phyloP scores from a whole-genome alignment of 2,113 vertebrate genomes.

The Oreotrochilus melanogaster region DNA sequence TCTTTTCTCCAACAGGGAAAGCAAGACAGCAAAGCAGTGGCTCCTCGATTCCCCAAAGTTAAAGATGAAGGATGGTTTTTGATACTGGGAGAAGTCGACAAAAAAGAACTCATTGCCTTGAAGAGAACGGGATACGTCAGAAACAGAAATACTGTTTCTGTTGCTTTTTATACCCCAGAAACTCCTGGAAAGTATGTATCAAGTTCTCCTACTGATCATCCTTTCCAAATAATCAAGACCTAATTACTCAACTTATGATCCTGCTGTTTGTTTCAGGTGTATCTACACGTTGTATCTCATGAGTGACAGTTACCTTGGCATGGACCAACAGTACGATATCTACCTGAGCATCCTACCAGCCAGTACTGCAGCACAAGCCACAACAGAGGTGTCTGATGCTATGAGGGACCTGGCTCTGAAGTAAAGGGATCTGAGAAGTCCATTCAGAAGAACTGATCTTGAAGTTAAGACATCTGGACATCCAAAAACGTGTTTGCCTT shows the following conservation, averaged over 20 bases:
- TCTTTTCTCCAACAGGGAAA: conserved; percentile 83
- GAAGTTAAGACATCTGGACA: conserved; percentile 35
- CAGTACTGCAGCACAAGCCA: conserved; percentile 78
- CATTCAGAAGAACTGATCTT: conserved; percentile 17
- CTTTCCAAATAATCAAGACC: neutral
- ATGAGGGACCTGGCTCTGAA: conserved; percentile 47
- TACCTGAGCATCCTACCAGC: conserved; percentile 84
- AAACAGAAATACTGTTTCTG: conserved; percentile 77
- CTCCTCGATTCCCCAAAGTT: conserved; percentile 90
- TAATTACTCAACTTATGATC: neutral
- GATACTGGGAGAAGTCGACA: conserved; percentile 92
- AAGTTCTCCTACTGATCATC: neutral
- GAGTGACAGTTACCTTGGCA: conserved; percentile 97
- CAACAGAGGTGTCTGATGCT: conserved; percentile 76
- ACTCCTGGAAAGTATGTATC: conserved; percentile 87
- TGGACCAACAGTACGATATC: conserved; percentile 98
- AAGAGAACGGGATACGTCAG: conserved; percentile 92
- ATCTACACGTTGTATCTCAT: conserved; percentile 97
- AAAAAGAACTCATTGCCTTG: conserved; percentile 90
- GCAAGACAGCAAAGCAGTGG: conserved; percentile 89
- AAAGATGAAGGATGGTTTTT: conserved; percentile 99
- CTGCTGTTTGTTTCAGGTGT: conserved; percentile 78
- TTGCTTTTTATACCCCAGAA: conserved; percentile 95
- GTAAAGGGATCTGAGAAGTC: conserved; percentile 46
- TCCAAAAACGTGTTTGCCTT: conserved; percentile 65